Evolutionary conservation across 2,888 invertebrate species (phyloP).

Genomic region (Drosophila acutilabella): DNA sequence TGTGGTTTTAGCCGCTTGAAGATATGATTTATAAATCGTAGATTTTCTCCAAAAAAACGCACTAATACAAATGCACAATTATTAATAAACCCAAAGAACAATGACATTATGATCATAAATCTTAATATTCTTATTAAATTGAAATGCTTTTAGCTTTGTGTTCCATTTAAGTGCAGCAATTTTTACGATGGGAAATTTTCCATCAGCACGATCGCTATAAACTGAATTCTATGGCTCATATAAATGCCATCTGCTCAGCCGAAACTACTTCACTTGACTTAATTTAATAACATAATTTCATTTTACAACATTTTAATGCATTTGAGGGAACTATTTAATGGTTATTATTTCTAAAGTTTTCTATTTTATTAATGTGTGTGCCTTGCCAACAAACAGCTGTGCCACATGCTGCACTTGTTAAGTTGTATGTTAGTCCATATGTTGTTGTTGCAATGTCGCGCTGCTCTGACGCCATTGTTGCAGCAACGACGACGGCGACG

Average conservation of each 20-base stretch:
- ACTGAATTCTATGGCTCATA: conserved; percentile 53
- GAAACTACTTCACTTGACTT: conserved; percentile 57
- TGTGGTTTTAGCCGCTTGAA: not conserved
- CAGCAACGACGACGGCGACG: conserved; percentile 38
- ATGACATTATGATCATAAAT: conserved; percentile 4
- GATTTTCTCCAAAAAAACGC: not conserved
- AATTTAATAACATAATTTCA: conserved; percentile 71
- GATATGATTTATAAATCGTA: not conserved
- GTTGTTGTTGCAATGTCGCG: conserved; percentile 42
- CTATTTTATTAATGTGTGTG: conserved; percentile 55
- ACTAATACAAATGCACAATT: not conserved
- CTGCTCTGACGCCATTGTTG: conserved; percentile 78
- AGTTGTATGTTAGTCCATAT: conserved; percentile 45
- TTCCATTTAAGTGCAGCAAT: conserved; percentile 10
- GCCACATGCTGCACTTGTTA: conserved; percentile 59
- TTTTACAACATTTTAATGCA: conserved; percentile 74
- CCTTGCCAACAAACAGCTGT: conserved; percentile 41
- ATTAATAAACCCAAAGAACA: not conserved
- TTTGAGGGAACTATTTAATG: conserved; percentile 47
- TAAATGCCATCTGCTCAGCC: conserved; percentile 60
- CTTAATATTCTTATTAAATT: conserved; percentile 3
- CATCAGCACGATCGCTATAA: conserved; percentile 48
- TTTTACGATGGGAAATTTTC: conserved; percentile 34
- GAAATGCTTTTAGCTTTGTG: conserved; percentile 15
- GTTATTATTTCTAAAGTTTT: conserved; percentile 29